Percentiles rank a stretch among this genome's conserved stretches.
Evolutionary conservation across 1,140 invertebrate species (phyloP).

Genomic region (Cotesia glomerata): DNA sequence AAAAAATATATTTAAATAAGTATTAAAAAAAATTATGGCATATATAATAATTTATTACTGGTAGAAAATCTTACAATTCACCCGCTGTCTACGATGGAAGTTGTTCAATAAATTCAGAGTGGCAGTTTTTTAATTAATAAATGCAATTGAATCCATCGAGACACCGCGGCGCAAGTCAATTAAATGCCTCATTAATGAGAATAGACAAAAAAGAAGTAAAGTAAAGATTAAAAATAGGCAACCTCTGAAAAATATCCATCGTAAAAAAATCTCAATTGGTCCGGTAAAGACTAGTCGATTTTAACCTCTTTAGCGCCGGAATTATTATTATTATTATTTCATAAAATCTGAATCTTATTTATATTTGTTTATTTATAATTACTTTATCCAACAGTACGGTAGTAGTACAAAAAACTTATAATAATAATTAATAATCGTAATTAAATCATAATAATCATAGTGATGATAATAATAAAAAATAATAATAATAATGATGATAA

Average conservation of each 20-base stretch:
- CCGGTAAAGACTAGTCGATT: conserved; percentile 60
- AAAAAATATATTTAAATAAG: conserved; percentile 42
- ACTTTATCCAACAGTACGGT: conserved; percentile 33
- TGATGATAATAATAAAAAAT: conserved; percentile 45
- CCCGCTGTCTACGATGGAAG: conserved; percentile 28
- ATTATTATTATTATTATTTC: conserved; percentile 12
- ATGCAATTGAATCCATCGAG: background rate
- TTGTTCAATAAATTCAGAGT: conserved; percentile 11
- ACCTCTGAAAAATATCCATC: conserved; percentile 45
- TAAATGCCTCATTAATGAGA: conserved; percentile 10
- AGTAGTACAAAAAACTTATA: conserved; percentile 42
- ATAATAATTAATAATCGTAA: conserved; percentile 30
- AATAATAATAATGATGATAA: conserved; percentile 25
- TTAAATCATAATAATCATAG: conserved; percentile 40
- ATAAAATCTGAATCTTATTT: conserved; percentile 44
- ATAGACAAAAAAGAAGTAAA: conserved; percentile 19
- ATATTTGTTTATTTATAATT: conserved; percentile 29
- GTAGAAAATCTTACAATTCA: conserved; percentile 39
- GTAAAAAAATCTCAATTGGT: conserved; percentile 57
- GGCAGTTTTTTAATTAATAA: background rate
- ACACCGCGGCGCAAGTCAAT: no score
- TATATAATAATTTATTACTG: conserved; percentile 46
- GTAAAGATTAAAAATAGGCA: conserved; percentile 35
- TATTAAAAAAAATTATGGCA: conserved; percentile 33
- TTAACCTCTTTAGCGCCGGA: conserved; percentile 47